A percentile compares a stretch with the other conserved stretches of the same genome.
Conservation (phyloP, 2,797 vertebrate species). For the Anabacerthia variegaticeps region DNA sequence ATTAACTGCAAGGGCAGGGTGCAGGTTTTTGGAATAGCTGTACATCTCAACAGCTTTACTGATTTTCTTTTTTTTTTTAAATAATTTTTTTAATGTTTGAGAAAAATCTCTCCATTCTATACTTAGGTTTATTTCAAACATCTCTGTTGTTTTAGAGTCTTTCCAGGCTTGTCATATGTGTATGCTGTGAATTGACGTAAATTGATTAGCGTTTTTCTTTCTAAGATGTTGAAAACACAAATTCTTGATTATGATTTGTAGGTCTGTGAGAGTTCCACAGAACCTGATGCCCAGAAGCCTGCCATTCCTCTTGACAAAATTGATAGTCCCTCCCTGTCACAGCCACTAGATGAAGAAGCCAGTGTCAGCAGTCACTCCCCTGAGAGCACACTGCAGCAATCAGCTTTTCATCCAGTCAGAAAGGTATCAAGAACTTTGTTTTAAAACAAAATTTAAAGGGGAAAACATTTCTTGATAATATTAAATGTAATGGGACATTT, state of each 20-base stretch:
- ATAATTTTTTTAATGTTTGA: not conserved
- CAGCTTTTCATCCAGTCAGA: conserved; percentile 70
- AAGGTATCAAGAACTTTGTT: conserved; percentile 72
- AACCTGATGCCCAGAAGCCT: conserved; percentile 67
- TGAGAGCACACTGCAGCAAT: conserved; percentile 53
- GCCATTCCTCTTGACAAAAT: conserved; percentile 61
- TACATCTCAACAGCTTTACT: not conserved
- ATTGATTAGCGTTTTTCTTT: not conserved
- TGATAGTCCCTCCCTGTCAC: conserved; percentile 37
- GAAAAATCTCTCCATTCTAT: not conserved
- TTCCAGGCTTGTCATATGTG: not conserved
- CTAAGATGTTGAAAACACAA: not conserved
- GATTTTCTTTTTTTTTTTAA: not conserved
- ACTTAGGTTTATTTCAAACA: not conserved
- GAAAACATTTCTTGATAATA: not conserved
- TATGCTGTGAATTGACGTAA: not conserved
- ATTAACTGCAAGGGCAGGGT: not conserved
- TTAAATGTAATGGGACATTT: not conserved
- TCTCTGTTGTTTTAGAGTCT: not conserved
- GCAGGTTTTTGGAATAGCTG: not conserved
- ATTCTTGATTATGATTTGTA: conserved; percentile 47
- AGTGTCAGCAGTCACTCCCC: conserved; percentile 39
- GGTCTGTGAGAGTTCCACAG: conserved; percentile 69
- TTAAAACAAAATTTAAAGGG: not conserved
- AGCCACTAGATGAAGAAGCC: conserved; percentile 64